Base-by-base conservation (phyloP, 2,113 vertebrate species). In the Saccopteryx leptura region DNA sequence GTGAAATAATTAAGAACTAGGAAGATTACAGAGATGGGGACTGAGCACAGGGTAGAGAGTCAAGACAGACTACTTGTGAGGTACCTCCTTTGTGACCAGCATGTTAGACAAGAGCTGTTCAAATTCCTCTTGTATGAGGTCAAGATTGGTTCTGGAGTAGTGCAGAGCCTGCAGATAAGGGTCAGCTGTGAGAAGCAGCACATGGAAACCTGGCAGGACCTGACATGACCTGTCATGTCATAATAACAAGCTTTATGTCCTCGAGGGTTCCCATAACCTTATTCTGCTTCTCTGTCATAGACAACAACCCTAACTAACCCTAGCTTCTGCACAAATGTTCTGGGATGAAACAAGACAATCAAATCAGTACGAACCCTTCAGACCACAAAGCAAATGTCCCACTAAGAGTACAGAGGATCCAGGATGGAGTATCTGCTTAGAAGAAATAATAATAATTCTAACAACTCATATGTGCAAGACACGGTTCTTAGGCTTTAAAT, bases 361-460 rank as follows among this genome's bases (percentile, higher is more conserved):
- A 4, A 86, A 48, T 65, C 60, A 69, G 12, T 28, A 39, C 46
- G 39, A 31, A 48, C 9, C 24, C 52, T 31, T 88, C 66, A 92
- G 39, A 12, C 52, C 46, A 85, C 66, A 89, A 50, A 94, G 74
- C 66, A 63, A n/a, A 63, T 69, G 52, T 11, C 13, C 54, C 28
- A 48, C 10, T 7, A 33, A 39, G 54, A 52, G 24, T 39, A 50
- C 1, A 1, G 48, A 72, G 54, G 56, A 15, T 5, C 48, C 12
- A 6, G 24, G 9, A 9, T 19, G 4, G 46, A 65, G 24, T 33
- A 39, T 31, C 74, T 74, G 54, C 50, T 74, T 65, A 68, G 15
- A 63, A 93, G 12, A 60, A 76, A 60, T 48, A 93, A 74, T 58
- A 63, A 84, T 48, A 65, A 78, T 87, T 82, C 46, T 79, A 78